Evolutionary conservation across 2,797 vertebrate genomes (phyloP).

Genomic region (Acrossocheilus fasciatus): DNA sequence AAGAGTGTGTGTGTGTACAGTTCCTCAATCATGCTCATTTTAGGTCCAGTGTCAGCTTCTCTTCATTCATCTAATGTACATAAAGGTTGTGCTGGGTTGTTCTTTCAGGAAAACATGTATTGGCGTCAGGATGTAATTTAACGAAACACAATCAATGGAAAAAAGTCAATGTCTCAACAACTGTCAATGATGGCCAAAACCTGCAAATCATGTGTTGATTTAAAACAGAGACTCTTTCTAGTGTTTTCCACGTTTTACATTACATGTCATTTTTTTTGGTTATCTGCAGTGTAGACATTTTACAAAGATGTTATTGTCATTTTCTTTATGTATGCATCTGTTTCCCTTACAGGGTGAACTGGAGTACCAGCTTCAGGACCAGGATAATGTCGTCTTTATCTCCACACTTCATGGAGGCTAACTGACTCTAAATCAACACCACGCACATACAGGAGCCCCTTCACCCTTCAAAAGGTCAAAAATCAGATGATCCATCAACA

Average conservation of each 20-base stretch:
- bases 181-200: conserved; percentile 56
- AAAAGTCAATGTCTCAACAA: conserved; percentile 53
- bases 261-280: conserved; percentile 6
- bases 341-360: conserved; percentile 86
- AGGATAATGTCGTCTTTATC: conserved; percentile 95
- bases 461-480: conserved; percentile 38
- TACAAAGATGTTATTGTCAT: background rate
- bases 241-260: conserved; percentile 34
- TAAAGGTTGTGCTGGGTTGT: conserved; percentile 37
- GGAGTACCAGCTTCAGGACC: conserved; percentile 92
- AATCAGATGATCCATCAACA: conserved; percentile 17
- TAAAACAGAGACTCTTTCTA: conserved; percentile 27
- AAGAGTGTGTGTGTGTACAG: conserved; percentile 60
- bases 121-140: conserved; percentile 58
- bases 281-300: background rate
- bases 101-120: conserved; percentile 57
- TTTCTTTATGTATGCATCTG: conserved; percentile 40
- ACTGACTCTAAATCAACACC: conserved; percentile 49
- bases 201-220: conserved; percentile 59
- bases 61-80: conserved; percentile 24
- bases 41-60: conserved; percentile 14
- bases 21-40: conserved; percentile 36
- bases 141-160: conserved; percentile 56
- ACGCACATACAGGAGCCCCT: conserved; percentile 14
- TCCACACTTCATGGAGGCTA: conserved; percentile 96